These are phyloP conservation scores for Pristionchus entomophagus DNA, from an alignment of 2,888 invertebrate species.

Conservation along the genomic window DNA sequence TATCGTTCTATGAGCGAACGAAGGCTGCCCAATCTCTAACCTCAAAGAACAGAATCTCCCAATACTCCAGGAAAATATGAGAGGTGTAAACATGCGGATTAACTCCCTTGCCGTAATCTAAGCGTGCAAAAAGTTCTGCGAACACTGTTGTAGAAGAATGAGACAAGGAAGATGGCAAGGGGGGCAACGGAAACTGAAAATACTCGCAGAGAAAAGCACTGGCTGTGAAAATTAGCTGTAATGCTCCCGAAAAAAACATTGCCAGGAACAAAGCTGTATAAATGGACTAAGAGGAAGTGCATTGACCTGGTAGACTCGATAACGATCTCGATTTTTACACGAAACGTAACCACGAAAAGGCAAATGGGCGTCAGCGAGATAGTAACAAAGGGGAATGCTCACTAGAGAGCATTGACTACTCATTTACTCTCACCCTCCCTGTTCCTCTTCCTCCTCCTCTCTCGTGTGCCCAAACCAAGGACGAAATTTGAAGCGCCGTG, in stretches of 20 bases:
- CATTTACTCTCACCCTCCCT: neutral
- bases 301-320: neutral
- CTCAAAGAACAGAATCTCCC: no score
- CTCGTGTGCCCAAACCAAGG: neutral
- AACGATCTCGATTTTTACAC: neutral
- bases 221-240: neutral
- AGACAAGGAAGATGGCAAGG: no score
- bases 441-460: neutral
- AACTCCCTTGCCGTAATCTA: no score
- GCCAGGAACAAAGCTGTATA: neutral
- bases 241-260: neutral
- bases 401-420: conserved; percentile 27
- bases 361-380: neutral
- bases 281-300: neutral
- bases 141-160: no score
- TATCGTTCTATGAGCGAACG: no score
- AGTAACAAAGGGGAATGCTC: neutral
- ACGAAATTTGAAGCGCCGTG: neutral
- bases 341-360: neutral
- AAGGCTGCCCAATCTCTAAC: no score
- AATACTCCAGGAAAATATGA: no score
- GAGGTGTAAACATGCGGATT: no score
- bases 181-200: no score
- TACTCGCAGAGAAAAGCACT: neutral
- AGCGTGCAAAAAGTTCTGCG: no score